Conservation (phyloP, 2,888 invertebrate species). For the Cotesia congregata region DNA sequence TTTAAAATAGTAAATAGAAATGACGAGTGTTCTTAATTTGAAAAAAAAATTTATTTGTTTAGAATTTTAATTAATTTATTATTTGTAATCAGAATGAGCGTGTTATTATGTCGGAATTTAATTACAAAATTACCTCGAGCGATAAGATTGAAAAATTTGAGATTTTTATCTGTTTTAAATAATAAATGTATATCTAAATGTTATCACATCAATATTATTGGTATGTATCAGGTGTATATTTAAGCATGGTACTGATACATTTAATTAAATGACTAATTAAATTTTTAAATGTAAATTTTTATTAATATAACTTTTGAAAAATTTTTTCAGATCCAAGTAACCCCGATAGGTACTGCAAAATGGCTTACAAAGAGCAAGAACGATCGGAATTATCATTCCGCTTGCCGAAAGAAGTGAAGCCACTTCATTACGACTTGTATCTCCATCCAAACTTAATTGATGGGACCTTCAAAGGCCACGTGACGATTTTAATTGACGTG, state of each 20-base stretch:
- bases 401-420: slow-evolving; percentile 74
- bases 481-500: slow-evolving; percentile 72
- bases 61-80: neutral
- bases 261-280: neutral
- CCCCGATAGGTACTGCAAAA: slow-evolving; percentile 42
- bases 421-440: slow-evolving; percentile 77
- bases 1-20: neutral
- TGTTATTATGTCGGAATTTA: neutral
- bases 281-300: neutral
- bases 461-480: slow-evolving; percentile 75
- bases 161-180: neutral
- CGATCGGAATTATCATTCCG: slow-evolving; percentile 70
- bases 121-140: neutral
- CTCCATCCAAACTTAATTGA: slow-evolving; percentile 76
- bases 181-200: neutral
- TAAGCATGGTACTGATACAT: neutral
- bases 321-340: slow-evolving; percentile 39
- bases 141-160: neutral
- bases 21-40: neutral
- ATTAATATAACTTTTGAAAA: slow-evolving; percentile 6
- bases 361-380: slow-evolving; percentile 55
- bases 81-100: neutral
- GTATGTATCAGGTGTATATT: slow-evolving; percentile 19
- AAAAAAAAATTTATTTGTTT: too few relatives aligned
- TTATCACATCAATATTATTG: slow-evolving; percentile 23